These are phyloP conservation scores for Pseudomyrmex dendroicus DNA, from an alignment of 1,140 invertebrate species.

Conservation along the genomic window DNA sequence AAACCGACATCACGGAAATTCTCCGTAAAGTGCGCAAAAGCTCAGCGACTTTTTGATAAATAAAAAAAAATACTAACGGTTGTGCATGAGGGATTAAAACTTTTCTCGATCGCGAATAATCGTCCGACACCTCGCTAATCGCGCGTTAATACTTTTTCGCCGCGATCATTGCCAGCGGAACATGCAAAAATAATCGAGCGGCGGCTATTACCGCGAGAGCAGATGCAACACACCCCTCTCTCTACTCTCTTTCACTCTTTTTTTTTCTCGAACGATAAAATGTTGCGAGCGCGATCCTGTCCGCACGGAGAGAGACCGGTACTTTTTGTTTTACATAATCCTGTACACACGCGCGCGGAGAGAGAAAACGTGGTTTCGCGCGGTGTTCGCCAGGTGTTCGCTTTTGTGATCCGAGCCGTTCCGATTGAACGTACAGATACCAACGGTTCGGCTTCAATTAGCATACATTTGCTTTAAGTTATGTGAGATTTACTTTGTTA, in stretches of 20 bases:
- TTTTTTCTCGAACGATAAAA: conserved; percentile 10
- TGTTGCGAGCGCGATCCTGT: conserved; percentile 51
- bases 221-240: conserved; percentile 17
- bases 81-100: too few species aligned
- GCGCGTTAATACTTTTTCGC: conserved; percentile 32
- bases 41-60: too few species aligned
- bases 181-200: conserved; percentile 35
- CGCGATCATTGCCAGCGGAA: conserved; percentile 19
- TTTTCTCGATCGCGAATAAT: not conserved
- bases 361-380: conserved; percentile 21
- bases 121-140: conserved; percentile 5
- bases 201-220: not conserved
- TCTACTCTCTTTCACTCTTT: not conserved
- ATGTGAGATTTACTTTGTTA: conserved; percentile 25
- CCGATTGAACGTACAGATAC: conserved; percentile 14
- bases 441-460: conserved; percentile 5
- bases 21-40: too few species aligned
- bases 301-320: conserved; percentile 22
- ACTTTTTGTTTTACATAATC: conserved; percentile 60
- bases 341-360: conserved; percentile 8
- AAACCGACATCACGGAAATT: too few species aligned
- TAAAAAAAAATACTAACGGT: too few species aligned
- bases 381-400: conserved; percentile 51
- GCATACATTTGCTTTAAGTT: not conserved
- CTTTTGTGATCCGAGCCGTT: conserved; percentile 17